Conservation (phyloP, 2,113 vertebrate genomes). For the Pseudonaja textilis region DNA sequence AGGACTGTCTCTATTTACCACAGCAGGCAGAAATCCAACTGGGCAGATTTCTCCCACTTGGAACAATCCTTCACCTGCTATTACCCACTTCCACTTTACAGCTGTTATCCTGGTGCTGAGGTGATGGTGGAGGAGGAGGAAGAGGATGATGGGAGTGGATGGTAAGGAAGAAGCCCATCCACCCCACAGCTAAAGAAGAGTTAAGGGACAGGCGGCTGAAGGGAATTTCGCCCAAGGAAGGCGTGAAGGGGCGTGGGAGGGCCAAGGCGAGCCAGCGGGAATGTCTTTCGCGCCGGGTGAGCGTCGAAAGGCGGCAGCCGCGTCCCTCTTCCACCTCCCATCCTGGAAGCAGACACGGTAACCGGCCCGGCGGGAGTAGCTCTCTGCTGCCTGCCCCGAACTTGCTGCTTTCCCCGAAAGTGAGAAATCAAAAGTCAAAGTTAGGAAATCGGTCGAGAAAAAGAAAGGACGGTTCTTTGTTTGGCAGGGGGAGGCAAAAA, state of each 20-base stretch:
- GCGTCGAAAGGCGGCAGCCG: background rate
- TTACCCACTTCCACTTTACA: background rate
- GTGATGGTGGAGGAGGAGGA: no score
- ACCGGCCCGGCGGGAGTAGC: no score
- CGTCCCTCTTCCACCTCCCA: background rate
- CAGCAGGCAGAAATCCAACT: background rate
- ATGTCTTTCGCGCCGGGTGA: background rate
- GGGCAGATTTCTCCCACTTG: no score
- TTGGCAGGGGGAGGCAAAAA: background rate
- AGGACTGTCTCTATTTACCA: background rate
- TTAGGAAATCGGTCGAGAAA: background rate
- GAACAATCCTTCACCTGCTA: background rate
- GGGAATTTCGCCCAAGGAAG: background rate
- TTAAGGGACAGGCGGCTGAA: background rate
- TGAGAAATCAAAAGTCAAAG: background rate
- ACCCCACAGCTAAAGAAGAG: background rate
- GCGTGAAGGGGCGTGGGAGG: background rate
- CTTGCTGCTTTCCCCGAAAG: background rate
- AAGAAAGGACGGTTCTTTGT: background rate
- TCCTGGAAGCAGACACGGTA: background rate
- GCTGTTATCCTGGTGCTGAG: background rate
- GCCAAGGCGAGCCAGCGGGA: background rate
- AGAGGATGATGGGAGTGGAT: background rate
- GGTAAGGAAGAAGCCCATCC: no score
- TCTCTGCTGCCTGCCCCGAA: no score